Conservation (phyloP, 2,888 invertebrate species). For the Eulithis prunata region DNA sequence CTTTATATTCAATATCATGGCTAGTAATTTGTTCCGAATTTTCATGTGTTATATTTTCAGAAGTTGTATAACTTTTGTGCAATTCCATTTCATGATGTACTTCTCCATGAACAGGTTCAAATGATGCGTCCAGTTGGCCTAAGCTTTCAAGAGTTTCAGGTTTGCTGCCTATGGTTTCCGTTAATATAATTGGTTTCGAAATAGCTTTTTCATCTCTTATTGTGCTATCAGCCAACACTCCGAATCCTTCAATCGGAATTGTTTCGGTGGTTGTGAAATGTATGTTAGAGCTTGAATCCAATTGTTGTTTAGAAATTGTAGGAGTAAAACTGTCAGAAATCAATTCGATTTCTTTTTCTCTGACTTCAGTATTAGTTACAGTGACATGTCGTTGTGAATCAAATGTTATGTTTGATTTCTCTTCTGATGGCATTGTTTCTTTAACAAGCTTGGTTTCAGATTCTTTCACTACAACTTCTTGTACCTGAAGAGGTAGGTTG, state of each 20-base stretch:
- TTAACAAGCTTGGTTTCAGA: constrained; percentile 46
- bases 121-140: constrained; percentile 43
- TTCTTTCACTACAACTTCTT: constrained; percentile 58
- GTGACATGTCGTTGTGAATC: constrained; percentile 64
- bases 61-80: constrained; percentile 60
- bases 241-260: constrained; percentile 57
- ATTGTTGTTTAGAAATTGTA: constrained; percentile 47
- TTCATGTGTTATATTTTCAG: constrained; percentile 59
- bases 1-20: constrained; percentile 24
- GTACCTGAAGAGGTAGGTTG: constrained; percentile 58
- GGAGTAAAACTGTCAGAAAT: constrained; percentile 39
- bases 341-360: constrained; percentile 62
- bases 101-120: constrained; percentile 46
- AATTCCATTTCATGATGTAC: constrained; percentile 54
- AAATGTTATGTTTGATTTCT: constrained; percentile 47
- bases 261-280: constrained; percentile 68
- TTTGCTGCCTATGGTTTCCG: constrained; percentile 57
- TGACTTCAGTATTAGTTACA: constrained; percentile 55
- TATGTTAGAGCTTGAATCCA: constrained; percentile 55
- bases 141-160: constrained; percentile 60
- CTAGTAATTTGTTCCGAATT: constrained; percentile 43
- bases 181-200: constrained; percentile 47
- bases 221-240: constrained; percentile 45
- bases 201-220: constrained; percentile 57
- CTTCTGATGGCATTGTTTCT: constrained; percentile 46